Evolutionary conservation across 2,797 vertebrate species (phyloP).

Genomic region (Acipenser oxyrinchus): DNA sequence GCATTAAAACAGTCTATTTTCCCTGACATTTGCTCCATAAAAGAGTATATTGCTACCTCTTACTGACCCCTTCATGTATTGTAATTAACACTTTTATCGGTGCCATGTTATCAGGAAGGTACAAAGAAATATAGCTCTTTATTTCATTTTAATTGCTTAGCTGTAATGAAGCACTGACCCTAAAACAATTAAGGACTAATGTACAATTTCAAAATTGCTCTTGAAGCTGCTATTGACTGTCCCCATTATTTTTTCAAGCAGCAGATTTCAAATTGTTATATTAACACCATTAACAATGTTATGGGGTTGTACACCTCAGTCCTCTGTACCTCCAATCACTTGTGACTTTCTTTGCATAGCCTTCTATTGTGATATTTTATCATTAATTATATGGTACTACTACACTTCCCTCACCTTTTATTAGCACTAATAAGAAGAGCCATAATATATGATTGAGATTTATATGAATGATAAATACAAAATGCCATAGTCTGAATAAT

Average conservation of each 20-base stretch:
- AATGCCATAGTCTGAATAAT: too few species aligned
- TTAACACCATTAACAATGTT: neutral
- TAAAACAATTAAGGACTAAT: neutral
- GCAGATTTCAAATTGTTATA: neutral
- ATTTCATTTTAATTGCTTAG: conserved; percentile 9
- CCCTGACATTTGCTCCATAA: too few species aligned
- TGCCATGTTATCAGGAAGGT: neutral
- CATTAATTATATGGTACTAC: neutral
- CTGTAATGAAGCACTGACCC: conserved; percentile 5
- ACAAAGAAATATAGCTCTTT: neutral
- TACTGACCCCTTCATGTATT: neutral
- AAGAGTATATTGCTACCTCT: neutral
- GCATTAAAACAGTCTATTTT: too few species aligned
- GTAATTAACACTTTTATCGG: conserved; percentile 13
- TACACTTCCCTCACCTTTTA: too few species aligned
- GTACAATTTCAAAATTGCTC: too few species aligned
- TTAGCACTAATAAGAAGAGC: too few species aligned
- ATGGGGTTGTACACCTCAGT: neutral
- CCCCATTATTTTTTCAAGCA: too few species aligned
- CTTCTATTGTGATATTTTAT: neutral
- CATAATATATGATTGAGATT: too few species aligned
- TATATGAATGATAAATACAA: too few species aligned
- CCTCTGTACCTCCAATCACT: neutral
- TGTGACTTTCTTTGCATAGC: neutral
- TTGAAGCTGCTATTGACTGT: too few species aligned